Conservation (phyloP, 2,888 invertebrate genomes). For the Hipparchia semele region DNA sequence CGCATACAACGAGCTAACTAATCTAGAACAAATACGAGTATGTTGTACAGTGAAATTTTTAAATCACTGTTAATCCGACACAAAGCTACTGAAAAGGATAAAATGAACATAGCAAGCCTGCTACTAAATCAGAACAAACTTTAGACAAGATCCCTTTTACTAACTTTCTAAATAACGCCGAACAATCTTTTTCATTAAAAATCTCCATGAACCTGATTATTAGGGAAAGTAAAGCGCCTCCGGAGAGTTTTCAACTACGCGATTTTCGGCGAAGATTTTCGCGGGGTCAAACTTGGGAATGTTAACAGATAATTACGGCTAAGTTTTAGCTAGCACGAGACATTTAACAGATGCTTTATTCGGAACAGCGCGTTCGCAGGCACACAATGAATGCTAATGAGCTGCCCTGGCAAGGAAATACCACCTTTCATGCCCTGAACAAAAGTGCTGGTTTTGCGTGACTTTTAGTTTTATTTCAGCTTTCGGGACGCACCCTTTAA, state of each 20-base stretch:
- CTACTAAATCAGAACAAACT: constrained; percentile 82
- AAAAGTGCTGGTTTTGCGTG: constrained; percentile 57
- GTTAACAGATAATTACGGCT: constrained; percentile 82
- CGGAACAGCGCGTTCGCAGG: constrained; percentile 77
- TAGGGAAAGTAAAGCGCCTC: constrained; percentile 78
- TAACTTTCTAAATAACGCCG: constrained; percentile 80
- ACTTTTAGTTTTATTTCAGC: constrained; percentile 48
- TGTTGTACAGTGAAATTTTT: constrained; percentile 27
- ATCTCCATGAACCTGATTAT: constrained; percentile 80
- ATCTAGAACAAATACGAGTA: not conserved
- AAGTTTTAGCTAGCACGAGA: constrained; percentile 81
- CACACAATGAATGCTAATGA: constrained; percentile 82
- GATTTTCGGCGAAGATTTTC: constrained; percentile 71
- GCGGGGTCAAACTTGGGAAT: constrained; percentile 82
- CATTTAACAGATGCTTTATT: constrained; percentile 83
- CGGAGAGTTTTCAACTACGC: constrained; percentile 69
- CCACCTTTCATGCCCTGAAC: constrained; percentile 52
- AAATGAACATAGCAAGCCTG: constrained; percentile 66
- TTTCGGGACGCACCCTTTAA: constrained; percentile 74
- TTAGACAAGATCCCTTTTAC: constrained; percentile 75
- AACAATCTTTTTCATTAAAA: constrained; percentile 83
- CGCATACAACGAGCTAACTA: not conserved
- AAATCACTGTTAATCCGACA: constrained; percentile 58
- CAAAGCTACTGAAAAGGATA: constrained; percentile 73
- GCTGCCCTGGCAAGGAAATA: constrained; percentile 56